Evolutionary conservation across 2,888 invertebrate species (phyloP).

Genomic region (Cerceris rybyensis): DNA sequence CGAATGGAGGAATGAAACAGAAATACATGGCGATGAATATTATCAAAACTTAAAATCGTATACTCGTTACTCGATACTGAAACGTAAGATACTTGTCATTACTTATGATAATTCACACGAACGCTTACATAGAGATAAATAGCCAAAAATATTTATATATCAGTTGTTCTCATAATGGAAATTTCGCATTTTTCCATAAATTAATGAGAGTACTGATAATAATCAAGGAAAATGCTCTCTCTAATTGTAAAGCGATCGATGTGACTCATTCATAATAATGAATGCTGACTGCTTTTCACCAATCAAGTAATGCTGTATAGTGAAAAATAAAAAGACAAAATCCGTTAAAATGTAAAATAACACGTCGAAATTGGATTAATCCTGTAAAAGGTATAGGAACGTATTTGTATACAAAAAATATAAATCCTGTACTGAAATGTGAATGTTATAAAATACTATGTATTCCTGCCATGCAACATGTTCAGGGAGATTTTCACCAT

Average conservation of each 20-base stretch:
- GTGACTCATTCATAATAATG: conserved; percentile 1
- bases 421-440: conserved; percentile 25
- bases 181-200: not conserved
- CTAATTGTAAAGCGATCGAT: conserved; percentile 8
- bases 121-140: conserved; percentile 20
- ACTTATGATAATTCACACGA: not conserved
- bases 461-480: conserved; percentile 51
- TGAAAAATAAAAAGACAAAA: not conserved
- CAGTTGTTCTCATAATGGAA: conserved; percentile 1
- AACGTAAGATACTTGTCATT: not conserved
- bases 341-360: not conserved
- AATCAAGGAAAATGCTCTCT: conserved; percentile 40
- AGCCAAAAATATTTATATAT: conserved; percentile 21
- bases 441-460: conserved; percentile 47
- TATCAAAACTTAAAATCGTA: conserved; percentile 5
- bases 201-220: not conserved
- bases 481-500: conserved; percentile 19
- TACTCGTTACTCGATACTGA: conserved; percentile 6
- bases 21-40: not conserved
- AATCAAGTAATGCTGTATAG: not conserved
- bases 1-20: not conserved
- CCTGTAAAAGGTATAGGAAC: conserved; percentile 9
- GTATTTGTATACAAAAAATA: conserved; percentile 16
- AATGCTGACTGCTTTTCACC: not conserved
- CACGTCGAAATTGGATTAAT: not conserved